Evolutionary conservation across 2,797 vertebrate genomes (phyloP), one percentile per base, ranked within the genome.

Genomic region (Knipowitschia caucasica): DNA sequence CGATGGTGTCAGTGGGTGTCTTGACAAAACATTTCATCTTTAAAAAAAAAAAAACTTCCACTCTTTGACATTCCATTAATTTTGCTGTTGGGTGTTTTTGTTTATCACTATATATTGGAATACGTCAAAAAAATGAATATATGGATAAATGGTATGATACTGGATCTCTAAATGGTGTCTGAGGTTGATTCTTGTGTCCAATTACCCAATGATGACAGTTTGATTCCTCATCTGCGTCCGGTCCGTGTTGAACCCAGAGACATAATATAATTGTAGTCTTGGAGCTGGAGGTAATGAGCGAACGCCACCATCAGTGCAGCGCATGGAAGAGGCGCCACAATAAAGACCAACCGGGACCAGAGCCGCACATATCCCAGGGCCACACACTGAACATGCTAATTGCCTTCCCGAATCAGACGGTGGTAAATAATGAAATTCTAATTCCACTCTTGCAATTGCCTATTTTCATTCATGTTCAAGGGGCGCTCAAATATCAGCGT

Each of bases 401-500:
- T 96, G 94, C 91, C 85, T 88, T 91, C 87, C 78, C 86, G 83
- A 90, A 88, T 88, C 87, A 78, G 67, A 89, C 85, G 79, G 87
- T 75, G 88, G 93, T 94, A 95, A 97, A 98, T 95, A 95, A 95
- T 95, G 87, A 92, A 94, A 96, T 94, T 96, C 93, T 94, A 93
- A 95, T 96, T 96, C 90, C 87, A 62, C 63, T 69, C 75, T 82
- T 77, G 85, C 80, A 75, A 86, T 92, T 90, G 90, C 88, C 74
- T 80, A 77, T 72, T 59, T 52, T 88, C 82, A 86, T 88, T 89
- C 49, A 56, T 80, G 87, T 85, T 88, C 83, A 89, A 91, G 91
- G 90, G 84, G 89, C 92, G 86, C 90, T 93, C 93, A 85, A 89
- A 80, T 91, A 91, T 92, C 90, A 92, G 92, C 88, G 62, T 77